phyloP scores from a whole-genome alignment of 1,140 invertebrate species.

The Drosophila bipectinata region DNA sequence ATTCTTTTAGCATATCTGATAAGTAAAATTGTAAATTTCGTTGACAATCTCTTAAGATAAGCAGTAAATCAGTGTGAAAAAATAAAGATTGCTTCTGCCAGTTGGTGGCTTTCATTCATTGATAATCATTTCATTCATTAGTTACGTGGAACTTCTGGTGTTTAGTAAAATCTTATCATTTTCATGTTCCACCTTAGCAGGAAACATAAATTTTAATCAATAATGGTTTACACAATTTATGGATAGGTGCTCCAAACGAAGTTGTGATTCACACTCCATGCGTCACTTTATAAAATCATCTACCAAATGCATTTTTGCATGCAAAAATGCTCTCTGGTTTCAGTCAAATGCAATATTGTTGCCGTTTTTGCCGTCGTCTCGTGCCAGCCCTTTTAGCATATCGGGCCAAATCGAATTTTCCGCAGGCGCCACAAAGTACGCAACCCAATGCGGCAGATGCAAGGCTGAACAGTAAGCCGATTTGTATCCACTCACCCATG shows the following conservation, averaged over 20 bases:
- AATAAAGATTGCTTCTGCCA: neutral
- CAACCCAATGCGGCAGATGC: conserved; percentile 23
- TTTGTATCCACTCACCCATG: conserved; percentile 34
- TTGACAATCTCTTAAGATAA: neutral
- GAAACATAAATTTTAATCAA: neutral
- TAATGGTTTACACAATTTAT: neutral
- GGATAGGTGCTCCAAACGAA: neutral
- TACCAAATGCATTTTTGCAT: neutral
- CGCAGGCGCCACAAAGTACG: conserved; percentile 31
- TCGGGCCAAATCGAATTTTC: conserved; percentile 49
- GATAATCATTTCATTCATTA: neutral
- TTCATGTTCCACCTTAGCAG: neutral
- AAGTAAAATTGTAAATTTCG: neutral
- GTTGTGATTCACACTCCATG: neutral
- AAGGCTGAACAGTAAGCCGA: conserved; percentile 26
- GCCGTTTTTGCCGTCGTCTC: neutral
- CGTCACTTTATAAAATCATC: neutral
- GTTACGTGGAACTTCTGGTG: neutral
- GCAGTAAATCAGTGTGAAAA: neutral
- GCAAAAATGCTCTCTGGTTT: conserved; percentile 4
- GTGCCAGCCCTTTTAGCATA: conserved; percentile 14
- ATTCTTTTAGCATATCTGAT: neutral
- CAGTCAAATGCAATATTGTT: neutral
- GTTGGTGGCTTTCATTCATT: neutral
- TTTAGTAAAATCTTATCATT: neutral